Evolutionary conservation across 2,888 invertebrate genomes (phyloP).

Genomic region (Tetanocera ferruginea): DNA sequence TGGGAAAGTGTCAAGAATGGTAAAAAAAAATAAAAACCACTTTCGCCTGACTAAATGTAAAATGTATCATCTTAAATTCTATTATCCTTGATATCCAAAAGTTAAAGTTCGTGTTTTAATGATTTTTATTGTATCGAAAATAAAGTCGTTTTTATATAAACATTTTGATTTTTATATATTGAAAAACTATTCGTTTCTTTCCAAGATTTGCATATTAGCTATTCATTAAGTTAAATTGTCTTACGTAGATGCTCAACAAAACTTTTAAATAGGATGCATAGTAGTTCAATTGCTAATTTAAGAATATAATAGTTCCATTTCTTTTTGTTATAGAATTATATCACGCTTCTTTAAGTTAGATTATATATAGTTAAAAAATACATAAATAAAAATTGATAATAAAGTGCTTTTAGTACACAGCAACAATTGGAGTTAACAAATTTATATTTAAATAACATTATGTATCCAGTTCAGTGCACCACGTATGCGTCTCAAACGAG

Average conservation of each 20-base stretch:
- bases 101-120: not conserved
- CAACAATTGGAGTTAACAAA: not conserved
- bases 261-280: too few species aligned
- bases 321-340: not conserved
- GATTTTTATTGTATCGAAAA: too few species aligned
- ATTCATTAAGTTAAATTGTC: too few species aligned
- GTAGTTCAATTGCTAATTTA: not conserved
- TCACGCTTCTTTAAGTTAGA: not conserved
- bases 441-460: slow-evolving; percentile 53
- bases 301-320: not conserved
- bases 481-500: slow-evolving; percentile 74
- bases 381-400: slow-evolving; percentile 5
- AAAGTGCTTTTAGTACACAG: not conserved
- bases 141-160: too few species aligned
- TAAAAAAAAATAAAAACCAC: not conserved
- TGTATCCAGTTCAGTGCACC: slow-evolving; percentile 78
- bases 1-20: not conserved
- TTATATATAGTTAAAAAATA: not conserved
- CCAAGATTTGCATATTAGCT: too few species aligned
- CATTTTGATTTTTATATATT: too few species aligned
- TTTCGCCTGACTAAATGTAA: too few species aligned
- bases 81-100: not conserved
- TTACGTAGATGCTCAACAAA: too few species aligned
- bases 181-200: too few species aligned
- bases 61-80: too few species aligned